Evolutionary conservation across 2,888 invertebrate genomes (phyloP).

Genomic region (Tipula vernalis): DNA sequence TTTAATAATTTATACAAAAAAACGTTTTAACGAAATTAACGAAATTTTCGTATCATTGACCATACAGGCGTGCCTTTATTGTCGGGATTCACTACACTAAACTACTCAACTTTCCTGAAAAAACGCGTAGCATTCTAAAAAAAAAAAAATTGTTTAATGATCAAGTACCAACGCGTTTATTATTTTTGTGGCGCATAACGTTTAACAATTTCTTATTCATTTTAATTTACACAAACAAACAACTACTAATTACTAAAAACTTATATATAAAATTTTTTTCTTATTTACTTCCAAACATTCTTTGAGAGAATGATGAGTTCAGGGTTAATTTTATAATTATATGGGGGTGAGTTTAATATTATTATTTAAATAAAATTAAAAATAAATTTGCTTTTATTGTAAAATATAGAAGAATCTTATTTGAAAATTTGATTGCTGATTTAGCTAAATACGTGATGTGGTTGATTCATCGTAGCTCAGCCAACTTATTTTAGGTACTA

Average conservation of each 20-base stretch:
- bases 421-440: not conserved
- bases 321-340: not conserved
- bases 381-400: not conserved
- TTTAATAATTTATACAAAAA: too few species aligned
- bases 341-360: not conserved
- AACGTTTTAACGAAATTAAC: too few species aligned
- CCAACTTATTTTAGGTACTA: not conserved
- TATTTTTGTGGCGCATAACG: too few species aligned
- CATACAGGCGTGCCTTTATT: too few species aligned
- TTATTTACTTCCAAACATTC: not conserved
- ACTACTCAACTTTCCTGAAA: too few species aligned
- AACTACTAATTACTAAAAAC: not conserved
- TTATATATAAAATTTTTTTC: not conserved
- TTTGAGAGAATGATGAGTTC: not conserved
- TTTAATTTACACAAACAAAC: not conserved
- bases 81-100: too few species aligned
- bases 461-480: not conserved
- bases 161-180: too few species aligned
- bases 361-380: not conserved
- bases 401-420: not conserved
- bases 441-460: not conserved
- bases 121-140: too few species aligned
- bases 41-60: too few species aligned
- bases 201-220: not conserved
- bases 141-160: too few species aligned